Evolutionary conservation across 2,113 vertebrate species (phyloP), one percentile per base, ranked within the genome.

Genomic region (Lates calcarifer): DNA sequence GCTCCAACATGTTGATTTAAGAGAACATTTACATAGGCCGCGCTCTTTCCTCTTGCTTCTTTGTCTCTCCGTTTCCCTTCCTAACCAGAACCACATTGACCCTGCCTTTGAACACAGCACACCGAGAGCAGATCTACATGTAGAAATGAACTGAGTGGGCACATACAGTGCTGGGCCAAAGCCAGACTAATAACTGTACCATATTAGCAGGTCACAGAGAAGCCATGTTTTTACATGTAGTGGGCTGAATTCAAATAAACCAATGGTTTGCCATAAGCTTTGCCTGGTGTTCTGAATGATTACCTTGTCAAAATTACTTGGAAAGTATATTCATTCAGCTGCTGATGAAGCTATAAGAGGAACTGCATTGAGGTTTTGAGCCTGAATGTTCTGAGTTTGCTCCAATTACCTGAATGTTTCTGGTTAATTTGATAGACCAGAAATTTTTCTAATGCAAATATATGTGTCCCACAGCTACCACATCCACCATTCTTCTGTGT

Each of bases 31-130:
- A 91, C 85, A 88, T 87, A 61, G 70, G 31, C 74, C 3, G 47
- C 74, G 74, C 71, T 81, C 71, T 61, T 77, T 87, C 74, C 73
- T 87, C 55, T 62, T 62, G 65, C 78, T 66, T 87, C 88, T 90
- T 84, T 86, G 79, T 90, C 75, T 90, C 81, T 33, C 26, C 7
- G 24, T 86, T 90, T 87, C 86, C 67, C 69, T 75, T 79, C 49
- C 75, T 93, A 94, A 93, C 90, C 88, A 92, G 87, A 90, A 91
- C 86, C 93, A 94, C 70, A 93, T 93, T 91, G 83, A 82, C 84
- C 79, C 61, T 67, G 83, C 58, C 74, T 90, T 76, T 87, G 82
- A 91, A 88, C 85, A 4, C 77, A 29, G 81, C 74, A 39, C 68
- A 81, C 74, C 18, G 7, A 83, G 81, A 81, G 83, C 81, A 67